phyloP scores from a whole-genome alignment of 1,140 invertebrate species.

The Drosophila willistoni region DNA sequence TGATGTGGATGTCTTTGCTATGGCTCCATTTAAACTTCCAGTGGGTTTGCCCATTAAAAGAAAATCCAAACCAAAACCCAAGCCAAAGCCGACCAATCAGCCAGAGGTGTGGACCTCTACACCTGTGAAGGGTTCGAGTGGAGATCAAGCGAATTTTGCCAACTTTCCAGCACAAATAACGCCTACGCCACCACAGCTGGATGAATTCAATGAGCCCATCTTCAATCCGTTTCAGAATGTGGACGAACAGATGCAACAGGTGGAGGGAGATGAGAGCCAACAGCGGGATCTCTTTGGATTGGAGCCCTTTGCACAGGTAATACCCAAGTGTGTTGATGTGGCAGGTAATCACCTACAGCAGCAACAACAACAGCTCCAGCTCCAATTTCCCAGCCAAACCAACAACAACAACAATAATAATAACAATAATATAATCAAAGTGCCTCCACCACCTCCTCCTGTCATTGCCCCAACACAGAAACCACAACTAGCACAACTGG shows the following conservation, averaged over 20 bases:
- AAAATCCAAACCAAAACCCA: conserved; percentile 43
- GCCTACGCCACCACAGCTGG: conserved; percentile 52
- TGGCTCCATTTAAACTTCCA: conserved; percentile 88
- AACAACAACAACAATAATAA: conserved; percentile 44
- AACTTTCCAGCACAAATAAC: conserved; percentile 57
- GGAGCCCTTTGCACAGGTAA: conserved; percentile 84
- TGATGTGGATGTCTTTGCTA: conserved; percentile 88
- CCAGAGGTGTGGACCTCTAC: conserved; percentile 78
- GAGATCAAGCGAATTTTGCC: conserved; percentile 60
- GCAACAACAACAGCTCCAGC: conserved; percentile 49
- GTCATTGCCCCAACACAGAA: conserved; percentile 32
- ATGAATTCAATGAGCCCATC: conserved; percentile 81
- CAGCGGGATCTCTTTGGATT: conserved; percentile 85
- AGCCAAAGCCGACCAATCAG: conserved; percentile 38
- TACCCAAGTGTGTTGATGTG: conserved; percentile 63
- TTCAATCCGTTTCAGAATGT: conserved; percentile 76
- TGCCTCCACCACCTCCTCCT: conserved; percentile 33
- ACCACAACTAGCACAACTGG: conserved; percentile 55
- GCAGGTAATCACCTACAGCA: conserved; percentile 40
- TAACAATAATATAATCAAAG: conserved; percentile 57
- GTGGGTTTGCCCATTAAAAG: conserved; percentile 80
- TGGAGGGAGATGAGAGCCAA: not conserved
- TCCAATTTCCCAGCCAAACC: conserved; percentile 56
- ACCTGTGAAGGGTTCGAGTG: conserved; percentile 53
- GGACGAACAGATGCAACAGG: conserved; percentile 39